Evolutionary conservation across 2,797 vertebrate genomes (phyloP).

Genomic region (Helarctos malayanus): DNA sequence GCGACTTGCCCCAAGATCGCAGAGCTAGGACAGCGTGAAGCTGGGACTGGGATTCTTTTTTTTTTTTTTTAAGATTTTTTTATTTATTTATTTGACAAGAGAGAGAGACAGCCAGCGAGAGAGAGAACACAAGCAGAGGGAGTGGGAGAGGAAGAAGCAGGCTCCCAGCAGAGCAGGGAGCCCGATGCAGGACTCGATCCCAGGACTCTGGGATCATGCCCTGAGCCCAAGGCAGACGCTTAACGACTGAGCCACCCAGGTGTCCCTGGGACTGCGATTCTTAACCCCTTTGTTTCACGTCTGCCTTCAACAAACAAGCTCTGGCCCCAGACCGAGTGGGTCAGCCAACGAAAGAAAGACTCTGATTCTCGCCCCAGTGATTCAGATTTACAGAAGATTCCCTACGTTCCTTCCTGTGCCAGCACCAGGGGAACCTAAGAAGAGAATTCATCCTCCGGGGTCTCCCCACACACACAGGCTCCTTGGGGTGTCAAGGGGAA

Average conservation of each 20-base stretch:
- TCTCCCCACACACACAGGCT: background rate
- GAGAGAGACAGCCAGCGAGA: no score
- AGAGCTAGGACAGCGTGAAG: background rate
- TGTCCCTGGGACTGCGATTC: no score
- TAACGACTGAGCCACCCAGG: no score
- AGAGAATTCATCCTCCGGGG: background rate
- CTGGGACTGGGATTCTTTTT: no score
- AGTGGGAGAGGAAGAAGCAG: no score
- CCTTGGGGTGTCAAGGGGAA: background rate
- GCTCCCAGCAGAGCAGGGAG: no score
- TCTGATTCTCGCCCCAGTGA: background rate
- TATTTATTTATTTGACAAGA: no score
- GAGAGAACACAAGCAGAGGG: no score
- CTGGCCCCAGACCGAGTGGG: accelerated
- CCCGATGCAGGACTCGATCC: no score
- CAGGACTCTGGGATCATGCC: no score
- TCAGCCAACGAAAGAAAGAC: background rate
- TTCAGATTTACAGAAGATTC: background rate
- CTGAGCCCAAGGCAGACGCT: no score
- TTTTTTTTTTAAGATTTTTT: no score
- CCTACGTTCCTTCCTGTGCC: background rate
- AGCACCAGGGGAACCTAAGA: background rate
- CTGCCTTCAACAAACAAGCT: background rate
- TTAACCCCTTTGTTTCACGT: background rate
- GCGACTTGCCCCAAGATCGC: background rate